Conservation (phyloP, 2,797 vertebrate species). For the Sebastes matsubarae region DNA sequence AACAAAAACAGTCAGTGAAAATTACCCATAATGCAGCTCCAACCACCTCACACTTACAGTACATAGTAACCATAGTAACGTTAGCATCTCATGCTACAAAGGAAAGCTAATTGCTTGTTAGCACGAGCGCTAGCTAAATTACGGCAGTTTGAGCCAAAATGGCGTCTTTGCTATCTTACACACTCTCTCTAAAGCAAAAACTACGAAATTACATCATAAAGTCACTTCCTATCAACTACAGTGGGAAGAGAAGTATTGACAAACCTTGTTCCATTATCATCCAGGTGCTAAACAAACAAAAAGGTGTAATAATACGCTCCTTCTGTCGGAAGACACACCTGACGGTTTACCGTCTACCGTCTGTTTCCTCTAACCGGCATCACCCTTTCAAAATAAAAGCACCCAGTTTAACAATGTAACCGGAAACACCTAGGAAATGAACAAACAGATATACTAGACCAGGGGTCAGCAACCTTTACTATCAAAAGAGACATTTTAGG, state of each 20-base stretch:
- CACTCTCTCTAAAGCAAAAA: neutral
- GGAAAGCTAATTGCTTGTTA: neutral
- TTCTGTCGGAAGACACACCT: neutral
- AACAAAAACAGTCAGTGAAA: too few species aligned
- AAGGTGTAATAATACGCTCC: neutral
- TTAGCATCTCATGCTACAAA: neutral
- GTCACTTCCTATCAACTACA: neutral
- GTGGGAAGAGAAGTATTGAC: neutral
- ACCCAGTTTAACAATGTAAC: neutral
- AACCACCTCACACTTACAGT: neutral
- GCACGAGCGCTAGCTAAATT: neutral
- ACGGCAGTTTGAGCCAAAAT: neutral
- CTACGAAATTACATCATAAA: neutral
- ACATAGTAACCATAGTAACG: neutral
- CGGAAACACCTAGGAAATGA: neutral
- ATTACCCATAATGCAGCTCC: too few species aligned
- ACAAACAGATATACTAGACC: neutral
- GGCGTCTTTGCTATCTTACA: neutral
- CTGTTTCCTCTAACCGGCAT: neutral
- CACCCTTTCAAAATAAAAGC: neutral
- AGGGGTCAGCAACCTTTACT: too few species aligned
- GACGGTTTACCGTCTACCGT: neutral
- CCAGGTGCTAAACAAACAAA: neutral
- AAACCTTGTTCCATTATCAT: neutral
- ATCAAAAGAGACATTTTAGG: too few species aligned